These are phyloP conservation scores for Macaria notata DNA, from an alignment of 2,888 invertebrate genomes.

Conservation along the genomic window DNA sequence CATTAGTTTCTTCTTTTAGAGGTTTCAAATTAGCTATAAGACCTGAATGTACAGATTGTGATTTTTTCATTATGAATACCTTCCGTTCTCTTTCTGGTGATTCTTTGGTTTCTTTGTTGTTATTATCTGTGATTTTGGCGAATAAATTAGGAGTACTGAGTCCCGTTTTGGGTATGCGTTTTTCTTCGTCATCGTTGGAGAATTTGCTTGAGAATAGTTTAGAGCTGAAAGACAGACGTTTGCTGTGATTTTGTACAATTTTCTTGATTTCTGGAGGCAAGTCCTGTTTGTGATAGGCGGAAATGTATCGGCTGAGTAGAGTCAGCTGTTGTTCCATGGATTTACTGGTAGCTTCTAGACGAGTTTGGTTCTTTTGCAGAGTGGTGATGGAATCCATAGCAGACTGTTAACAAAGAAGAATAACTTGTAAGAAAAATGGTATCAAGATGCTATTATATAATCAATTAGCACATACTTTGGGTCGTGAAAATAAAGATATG, in stretches of 20 bases:
- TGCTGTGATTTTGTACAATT: constrained; percentile 85
- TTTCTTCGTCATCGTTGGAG: constrained; percentile 65
- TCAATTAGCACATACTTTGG: no score
- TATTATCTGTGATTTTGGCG: constrained; percentile 52
- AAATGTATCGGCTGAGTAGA: constrained; percentile 88
- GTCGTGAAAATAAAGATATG: no score
- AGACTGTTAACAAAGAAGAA: constrained; percentile 68
- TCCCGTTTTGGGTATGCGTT: constrained; percentile 57
- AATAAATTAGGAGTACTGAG: constrained; percentile 72
- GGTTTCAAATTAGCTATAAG: constrained; percentile 67
- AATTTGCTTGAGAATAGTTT: constrained; percentile 71
- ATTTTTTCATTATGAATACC: constrained; percentile 69
- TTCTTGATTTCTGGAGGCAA: constrained; percentile 88
- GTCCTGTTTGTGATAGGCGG: constrained; percentile 85
- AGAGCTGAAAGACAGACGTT: constrained; percentile 67
- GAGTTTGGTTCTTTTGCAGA: constrained; percentile 84
- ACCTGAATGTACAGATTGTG: constrained; percentile 72
- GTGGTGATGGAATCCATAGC: constrained; percentile 85
- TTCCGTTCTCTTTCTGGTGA: constrained; percentile 56
- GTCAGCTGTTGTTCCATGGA: constrained; percentile 88
- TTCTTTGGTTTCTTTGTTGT: constrained; percentile 44
- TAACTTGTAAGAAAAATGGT: not conserved
- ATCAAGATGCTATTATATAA: not conserved
- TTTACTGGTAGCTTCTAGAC: constrained; percentile 88
- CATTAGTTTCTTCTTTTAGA: constrained; percentile 32